Evolutionary conservation across 2,797 vertebrate genomes (phyloP), one percentile per base, ranked within the genome.

Genomic region (Bufotes viridis): DNA sequence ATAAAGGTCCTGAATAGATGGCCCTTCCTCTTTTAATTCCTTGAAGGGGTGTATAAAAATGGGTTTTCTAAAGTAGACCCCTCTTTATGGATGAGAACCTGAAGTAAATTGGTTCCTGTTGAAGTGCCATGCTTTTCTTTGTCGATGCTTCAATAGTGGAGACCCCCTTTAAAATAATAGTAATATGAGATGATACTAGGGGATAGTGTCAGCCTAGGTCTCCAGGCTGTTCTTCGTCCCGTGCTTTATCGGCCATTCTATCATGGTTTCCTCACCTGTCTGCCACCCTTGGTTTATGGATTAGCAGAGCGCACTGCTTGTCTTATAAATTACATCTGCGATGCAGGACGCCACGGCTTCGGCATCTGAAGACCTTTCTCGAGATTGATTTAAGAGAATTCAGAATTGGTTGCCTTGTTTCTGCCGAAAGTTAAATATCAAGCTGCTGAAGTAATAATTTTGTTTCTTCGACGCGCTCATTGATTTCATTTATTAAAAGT

Each of bases 401-500:
- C 81, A 55, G 60, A 81, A 58, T 20, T 80, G 57, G 57, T 63
- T 76, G 67, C 42, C 20, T n/a, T 61, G 57, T 76, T 85, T 85
- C 58, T 85, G 72, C 34, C 29, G 67, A 85, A 60, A 85, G 72
- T 76, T 85, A 85, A 76, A 85, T 85, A 85, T 85, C 83, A 78
- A 61, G 61, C 49, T 29, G 61, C 74, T 24, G 72, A 75, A 57
- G 72, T 63, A 85, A 78, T 85, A 76, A 85, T 75, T 85, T 63
- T 76, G 58, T 85, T 85, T 78, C 72, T 85, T 65, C 58, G n/a
- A 42, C 60, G 70, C 49, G 14, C 29, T 53, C 83, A 85, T 85
- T 78, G 83, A 84, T 84, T 84, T 51, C 70, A 75, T 84, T 84
- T 84, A 84, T 84, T 84, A 84, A 84, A 84, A 75, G 58, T 63